phyloP scores from a whole-genome alignment of 64 coral and sea anemone species.

The Astreopora myriophthalma region DNA sequence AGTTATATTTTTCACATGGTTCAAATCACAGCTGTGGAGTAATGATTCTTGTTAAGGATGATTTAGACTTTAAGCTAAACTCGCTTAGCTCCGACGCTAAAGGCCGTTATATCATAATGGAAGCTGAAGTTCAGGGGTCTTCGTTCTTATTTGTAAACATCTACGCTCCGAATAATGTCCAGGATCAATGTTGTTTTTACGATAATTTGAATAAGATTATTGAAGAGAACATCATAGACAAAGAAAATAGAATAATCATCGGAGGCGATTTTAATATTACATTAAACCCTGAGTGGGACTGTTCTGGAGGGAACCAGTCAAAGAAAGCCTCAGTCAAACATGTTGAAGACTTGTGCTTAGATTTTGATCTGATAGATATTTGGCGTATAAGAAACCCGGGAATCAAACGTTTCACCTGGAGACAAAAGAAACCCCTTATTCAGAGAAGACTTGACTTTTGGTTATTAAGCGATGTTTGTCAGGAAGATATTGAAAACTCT shows the following conservation, averaged over 20 bases:
- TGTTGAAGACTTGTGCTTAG: not conserved
- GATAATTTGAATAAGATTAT: not conserved
- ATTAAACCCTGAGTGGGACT: no score
- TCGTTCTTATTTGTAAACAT: not conserved
- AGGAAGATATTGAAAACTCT: not conserved
- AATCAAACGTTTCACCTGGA: not conserved
- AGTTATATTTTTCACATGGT: no score
- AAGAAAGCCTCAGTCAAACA: not conserved
- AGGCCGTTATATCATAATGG: conserved; percentile 12
- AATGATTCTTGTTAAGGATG: not conserved
- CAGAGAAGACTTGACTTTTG: not conserved
- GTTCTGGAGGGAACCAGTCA: no score
- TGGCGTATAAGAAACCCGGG: not conserved
- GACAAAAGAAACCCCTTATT: not conserved
- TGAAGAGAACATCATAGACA: not conserved
- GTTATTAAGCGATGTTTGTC: not conserved
- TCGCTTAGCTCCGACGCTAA: not conserved
- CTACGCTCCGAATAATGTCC: not conserved
- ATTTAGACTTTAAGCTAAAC: not conserved
- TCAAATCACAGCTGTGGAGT: not conserved
- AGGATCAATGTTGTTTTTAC: not conserved
- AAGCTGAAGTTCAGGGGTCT: conserved; percentile 1
- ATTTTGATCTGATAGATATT: not conserved
- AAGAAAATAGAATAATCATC: no score
- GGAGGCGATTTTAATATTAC: no score